Base-by-base conservation (phyloP, 2,888 invertebrate species). In the Leucozona laternaria region DNA sequence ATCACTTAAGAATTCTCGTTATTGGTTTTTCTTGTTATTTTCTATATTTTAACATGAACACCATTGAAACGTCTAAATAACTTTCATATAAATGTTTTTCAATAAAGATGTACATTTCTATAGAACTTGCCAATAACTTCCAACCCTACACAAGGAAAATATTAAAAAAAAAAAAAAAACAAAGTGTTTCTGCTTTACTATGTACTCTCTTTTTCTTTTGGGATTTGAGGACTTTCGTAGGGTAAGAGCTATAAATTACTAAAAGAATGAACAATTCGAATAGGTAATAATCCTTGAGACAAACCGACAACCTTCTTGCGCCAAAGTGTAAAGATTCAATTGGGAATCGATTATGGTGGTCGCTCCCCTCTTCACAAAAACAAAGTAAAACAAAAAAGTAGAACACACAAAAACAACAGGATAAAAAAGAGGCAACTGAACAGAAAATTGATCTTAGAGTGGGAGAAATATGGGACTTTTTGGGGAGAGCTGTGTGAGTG, bases 251-350 rank as follows among this genome's bases (percentile, higher is more conserved):
- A 79, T 73, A 79, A 79, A 79, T 73, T 66, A 79, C 60, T 50
- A 37, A 68, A 73, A 40, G 20, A 71, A 64, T 45, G 53, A 76
- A 66, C 72, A 53, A 75, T 60, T 60, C 60, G 70, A 62, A 57
- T 53, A 40, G 80, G 75, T 71, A 79, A 79, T 79, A 84, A 84
- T 84, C 84, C 79, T 84, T 76, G 84, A 84, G 84, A 79, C 84
- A 84, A 71, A 64, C 55, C 70, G 84, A 76, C 84, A 84, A 71
- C 76, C 40, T 75, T 75, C 75, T 58, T 45, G 68, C 50, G 79
- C 71, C 64, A 64, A 79, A 84, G 75, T 84, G 80, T 84, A 53
- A 71, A 84, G 80, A 84, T 80, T 79, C 84, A 80, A 79, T 79
- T 66, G 79, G 40, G 79, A 79, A 79, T 79, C 79, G 83, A 79